Conservation (phyloP, 2,888 invertebrate species). For the Trachelus stipa region DNA sequence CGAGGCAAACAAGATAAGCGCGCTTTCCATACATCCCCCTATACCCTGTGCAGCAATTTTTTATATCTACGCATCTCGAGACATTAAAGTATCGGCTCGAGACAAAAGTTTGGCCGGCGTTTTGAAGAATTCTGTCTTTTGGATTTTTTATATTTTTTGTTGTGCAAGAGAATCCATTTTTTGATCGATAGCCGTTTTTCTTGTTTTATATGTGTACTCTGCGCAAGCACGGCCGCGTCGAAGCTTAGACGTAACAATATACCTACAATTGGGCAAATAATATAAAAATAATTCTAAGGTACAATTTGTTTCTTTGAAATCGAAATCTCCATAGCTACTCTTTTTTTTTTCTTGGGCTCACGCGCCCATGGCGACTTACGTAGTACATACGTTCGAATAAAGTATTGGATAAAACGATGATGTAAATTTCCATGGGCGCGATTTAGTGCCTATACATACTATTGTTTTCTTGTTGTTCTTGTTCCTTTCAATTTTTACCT, state of each 20-base stretch:
- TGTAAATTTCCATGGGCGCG: not conserved
- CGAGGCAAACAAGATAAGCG: not conserved
- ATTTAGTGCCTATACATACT: not conserved
- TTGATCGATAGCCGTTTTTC: not conserved
- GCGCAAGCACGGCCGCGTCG: not conserved
- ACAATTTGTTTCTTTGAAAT: slow-evolving; percentile 13
- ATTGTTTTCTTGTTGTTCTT: not conserved
- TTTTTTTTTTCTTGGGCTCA: not conserved
- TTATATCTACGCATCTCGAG: slow-evolving; percentile 9
- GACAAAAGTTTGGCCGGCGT: slow-evolving; percentile 7
- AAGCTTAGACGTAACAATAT: slow-evolving; percentile 18
- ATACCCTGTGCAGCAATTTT: slow-evolving; percentile 29
- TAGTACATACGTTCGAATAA: not conserved
- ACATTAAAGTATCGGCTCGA: slow-evolving; percentile 11
- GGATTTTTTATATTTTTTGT: not conserved
- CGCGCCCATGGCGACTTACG: not conserved
- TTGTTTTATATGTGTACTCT: not conserved
- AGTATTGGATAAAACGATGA: not conserved
- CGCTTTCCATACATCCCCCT: slow-evolving; percentile 20
- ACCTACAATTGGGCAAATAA: slow-evolving; percentile 44
- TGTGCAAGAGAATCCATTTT: not conserved
- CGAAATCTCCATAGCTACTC: not conserved
- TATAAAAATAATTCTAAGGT: slow-evolving; percentile 50
- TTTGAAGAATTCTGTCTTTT: not conserved
- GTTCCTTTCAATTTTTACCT: not conserved